Conservation (phyloP, 37 sponge, comb jelly and placozoan species). For the Chondrilla cf. caribensis region DNA sequence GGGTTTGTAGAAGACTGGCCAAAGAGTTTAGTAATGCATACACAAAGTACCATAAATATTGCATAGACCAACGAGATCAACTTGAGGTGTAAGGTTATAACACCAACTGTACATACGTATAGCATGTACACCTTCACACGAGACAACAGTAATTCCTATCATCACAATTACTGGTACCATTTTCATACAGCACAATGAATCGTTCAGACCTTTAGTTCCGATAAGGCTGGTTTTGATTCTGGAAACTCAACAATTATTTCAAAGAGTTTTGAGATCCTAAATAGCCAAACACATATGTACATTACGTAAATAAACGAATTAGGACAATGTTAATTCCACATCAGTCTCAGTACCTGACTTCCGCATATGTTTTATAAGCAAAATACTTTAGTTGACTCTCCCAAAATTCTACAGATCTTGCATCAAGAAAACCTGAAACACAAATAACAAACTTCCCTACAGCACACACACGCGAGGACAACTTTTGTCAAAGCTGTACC, state of each 20-base stretch:
- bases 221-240: constrained; percentile 74
- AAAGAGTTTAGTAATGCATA: too few relatives aligned
- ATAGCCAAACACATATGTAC: not conserved
- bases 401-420: constrained; percentile 29
- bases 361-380: constrained; percentile 50
- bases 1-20: too few relatives aligned
- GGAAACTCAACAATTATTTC: constrained; percentile 93
- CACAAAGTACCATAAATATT: too few relatives aligned
- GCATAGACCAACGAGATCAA: too few relatives aligned
- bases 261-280: constrained; percentile 83
- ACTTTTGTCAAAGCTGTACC: not conserved
- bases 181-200: constrained; percentile 5
- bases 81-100: too few relatives aligned
- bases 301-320: not conserved
- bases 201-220: constrained; percentile 65
- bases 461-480: not conserved
- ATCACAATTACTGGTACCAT: too few relatives aligned
- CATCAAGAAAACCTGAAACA: constrained; percentile 16
- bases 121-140: too few relatives aligned
- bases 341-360: constrained; percentile 60
- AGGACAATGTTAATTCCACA: not conserved
- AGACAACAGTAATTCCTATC: too few relatives aligned
- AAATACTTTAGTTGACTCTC: constrained; percentile 34
- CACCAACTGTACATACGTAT: too few relatives aligned
- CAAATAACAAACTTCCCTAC: too few relatives aligned